Evolutionary conservation across 2,113 vertebrate species (phyloP).

Genomic region (Apeltes quadracus): DNA sequence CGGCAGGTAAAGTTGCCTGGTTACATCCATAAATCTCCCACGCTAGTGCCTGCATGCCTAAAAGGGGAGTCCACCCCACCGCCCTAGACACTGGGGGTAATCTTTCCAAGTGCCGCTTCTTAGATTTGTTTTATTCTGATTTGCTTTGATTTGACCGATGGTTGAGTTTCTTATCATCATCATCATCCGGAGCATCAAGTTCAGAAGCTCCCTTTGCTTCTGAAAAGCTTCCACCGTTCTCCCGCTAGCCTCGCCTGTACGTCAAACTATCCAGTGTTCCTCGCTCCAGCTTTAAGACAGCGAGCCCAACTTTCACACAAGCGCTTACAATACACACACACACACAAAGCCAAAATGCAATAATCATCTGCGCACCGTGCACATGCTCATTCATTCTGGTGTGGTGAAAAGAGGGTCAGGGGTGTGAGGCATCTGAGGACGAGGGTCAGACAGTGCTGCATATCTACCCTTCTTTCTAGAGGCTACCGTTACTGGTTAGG

Average conservation of each 20-base stretch:
- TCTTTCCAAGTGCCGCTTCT: too few species aligned
- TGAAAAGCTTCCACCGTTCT: too few species aligned
- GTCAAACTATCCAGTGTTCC: too few species aligned
- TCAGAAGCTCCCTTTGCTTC: too few species aligned
- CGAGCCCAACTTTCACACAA: not conserved
- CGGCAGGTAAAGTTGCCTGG: too few species aligned
- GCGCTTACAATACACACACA: not conserved
- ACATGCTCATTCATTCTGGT: not conserved
- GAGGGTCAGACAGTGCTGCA: constrained; percentile 1
- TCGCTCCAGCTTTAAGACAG: not conserved
- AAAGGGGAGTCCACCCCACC: not conserved
- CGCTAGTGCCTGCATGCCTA: not conserved
- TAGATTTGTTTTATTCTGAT: too few species aligned
- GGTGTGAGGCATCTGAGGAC: constrained; percentile 1
- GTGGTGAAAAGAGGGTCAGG: constrained; percentile 5
- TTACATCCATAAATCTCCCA: not conserved
- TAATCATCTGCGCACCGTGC: not conserved
- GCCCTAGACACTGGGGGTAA: too few species aligned
- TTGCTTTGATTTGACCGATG: too few species aligned
- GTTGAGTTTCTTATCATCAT: too few species aligned
- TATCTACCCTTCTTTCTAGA: constrained; percentile 23
- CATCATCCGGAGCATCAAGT: too few species aligned
- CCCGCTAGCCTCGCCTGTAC: too few species aligned
- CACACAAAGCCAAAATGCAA: not conserved
- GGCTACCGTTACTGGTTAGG: constrained; percentile 34